Evolutionary conservation across 2,113 vertebrate genomes (phyloP), one percentile per base, ranked within the genome.

Genomic region (Seriola quinqueradiata): DNA sequence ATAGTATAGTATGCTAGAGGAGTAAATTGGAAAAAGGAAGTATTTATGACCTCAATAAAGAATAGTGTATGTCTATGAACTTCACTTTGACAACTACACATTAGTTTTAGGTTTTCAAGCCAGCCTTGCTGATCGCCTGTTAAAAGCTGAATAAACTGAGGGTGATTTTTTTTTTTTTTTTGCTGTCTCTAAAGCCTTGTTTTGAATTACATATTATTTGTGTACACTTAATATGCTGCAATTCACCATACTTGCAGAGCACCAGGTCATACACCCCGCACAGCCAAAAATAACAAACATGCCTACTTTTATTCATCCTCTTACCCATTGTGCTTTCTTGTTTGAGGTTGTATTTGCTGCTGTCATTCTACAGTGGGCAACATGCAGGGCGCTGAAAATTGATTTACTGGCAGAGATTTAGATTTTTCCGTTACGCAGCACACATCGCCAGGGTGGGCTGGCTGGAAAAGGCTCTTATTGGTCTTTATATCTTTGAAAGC

Each of bases 341-440:
- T 82, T 71, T 64, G 50, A 75, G 68, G 71, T 75, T 61, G 54
- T 60, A 68, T 82, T 84, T 83, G 54, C 84, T 84, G 86, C 55
- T 66, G 86, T 89, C 87, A 75, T 74, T 82, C 71, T 85, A 64
- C 90, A 84, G 78, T 59, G 71, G 74, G 87, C 79, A 87, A 86
- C 89, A 87, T 42, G 87, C 87, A 82, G 85, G 67, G 89, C 38
- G 50, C 83, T 87, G 83, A 90, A 89, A 94, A 89, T 79, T 86
- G 89, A 93, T 93, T 95, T 92, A 90, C 92, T 93, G 92, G 90
- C 90, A 92, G 87, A 93, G 92, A 92, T 86, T 89, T 87, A 81
- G 60, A 75, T 91, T 94, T 95, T 95, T 95, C 94, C 92, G 92
- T 94, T 93, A 93, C 93, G 83, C 90, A 87, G 92, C 52, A 50